A percentile compares a stretch with the other conserved stretches of the same genome.
Evolutionary conservation across 2,888 invertebrate genomes (phyloP).

Genomic region (Ophonus ardosiacus): DNA sequence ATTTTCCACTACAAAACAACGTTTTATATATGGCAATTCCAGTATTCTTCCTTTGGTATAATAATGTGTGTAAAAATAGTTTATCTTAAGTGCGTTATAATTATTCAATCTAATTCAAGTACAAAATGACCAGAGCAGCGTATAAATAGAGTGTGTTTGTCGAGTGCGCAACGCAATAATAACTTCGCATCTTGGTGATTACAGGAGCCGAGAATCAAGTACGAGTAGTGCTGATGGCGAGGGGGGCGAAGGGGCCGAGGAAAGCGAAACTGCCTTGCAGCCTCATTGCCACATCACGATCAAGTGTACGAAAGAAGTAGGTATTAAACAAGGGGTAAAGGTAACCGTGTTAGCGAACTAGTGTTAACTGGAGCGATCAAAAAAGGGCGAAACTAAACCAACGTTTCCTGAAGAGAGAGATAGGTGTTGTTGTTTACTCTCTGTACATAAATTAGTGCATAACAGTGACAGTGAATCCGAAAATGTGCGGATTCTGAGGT

Average conservation of each 20-base stretch:
- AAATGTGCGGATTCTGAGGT: too few species aligned
- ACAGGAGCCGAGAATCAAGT: constrained; percentile 40
- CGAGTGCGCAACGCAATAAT: neutral
- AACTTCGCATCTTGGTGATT: neutral
- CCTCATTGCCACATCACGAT: constrained; percentile 96
- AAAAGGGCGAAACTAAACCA: too few species aligned
- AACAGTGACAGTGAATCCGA: too few species aligned
- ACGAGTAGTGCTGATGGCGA: constrained; percentile 71
- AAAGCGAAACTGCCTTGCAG: constrained; percentile 79
- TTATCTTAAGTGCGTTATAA: neutral
- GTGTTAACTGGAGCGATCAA: too few species aligned
- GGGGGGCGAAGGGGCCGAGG: constrained; percentile 73
- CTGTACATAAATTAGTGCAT: too few species aligned
- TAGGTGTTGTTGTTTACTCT: too few species aligned
- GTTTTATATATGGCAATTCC: too few species aligned
- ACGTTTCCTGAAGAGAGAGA: too few species aligned
- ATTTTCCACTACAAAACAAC: too few species aligned
- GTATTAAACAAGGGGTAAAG: constrained; percentile 67
- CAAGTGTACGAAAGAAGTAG: constrained; percentile 93
- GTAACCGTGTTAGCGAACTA: too few species aligned
- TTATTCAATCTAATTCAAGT: neutral
- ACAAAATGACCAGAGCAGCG: neutral
- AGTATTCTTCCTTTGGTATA: too few species aligned
- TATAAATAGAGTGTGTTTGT: neutral
- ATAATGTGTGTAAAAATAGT: neutral